Percentiles rank a stretch among this genome's conserved stretches.
Conservation (phyloP, 2,888 invertebrate genomes). For the Globia sparganii region DNA sequence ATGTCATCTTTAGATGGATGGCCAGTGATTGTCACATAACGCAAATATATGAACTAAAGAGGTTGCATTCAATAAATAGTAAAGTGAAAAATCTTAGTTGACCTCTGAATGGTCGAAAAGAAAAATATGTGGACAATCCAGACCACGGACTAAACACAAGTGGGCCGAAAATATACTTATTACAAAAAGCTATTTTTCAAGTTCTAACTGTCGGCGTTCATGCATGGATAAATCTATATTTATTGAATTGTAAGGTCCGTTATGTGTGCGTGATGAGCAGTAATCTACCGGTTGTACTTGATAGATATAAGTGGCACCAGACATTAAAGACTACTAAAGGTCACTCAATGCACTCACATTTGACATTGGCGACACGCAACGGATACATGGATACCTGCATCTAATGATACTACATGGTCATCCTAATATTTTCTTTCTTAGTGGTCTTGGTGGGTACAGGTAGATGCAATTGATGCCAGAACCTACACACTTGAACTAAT, state of each 20-base stretch:
- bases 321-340: conserved; percentile 37
- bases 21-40: conserved; percentile 10
- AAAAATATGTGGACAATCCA: neutral
- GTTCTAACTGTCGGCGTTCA: neutral
- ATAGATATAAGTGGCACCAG: conserved; percentile 24
- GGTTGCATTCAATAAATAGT: neutral
- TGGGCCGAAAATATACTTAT: neutral
- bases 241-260: neutral
- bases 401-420: neutral
- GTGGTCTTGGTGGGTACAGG: neutral
- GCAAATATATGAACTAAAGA: neutral
- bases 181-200: neutral
- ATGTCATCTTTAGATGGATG: neutral
- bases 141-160: neutral
- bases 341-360: conserved; percentile 37
- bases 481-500: neutral
- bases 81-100: neutral
- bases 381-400: conserved; percentile 15
- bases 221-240: neutral
- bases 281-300: conserved; percentile 44
- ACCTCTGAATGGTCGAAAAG: neutral
- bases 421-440: neutral
- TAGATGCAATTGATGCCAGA: neutral
- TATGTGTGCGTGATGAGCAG: conserved; percentile 21
- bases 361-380: conserved; percentile 40